phyloP scores from a whole-genome alignment of 1,140 invertebrate species.

The Drosophila arawakana region DNA sequence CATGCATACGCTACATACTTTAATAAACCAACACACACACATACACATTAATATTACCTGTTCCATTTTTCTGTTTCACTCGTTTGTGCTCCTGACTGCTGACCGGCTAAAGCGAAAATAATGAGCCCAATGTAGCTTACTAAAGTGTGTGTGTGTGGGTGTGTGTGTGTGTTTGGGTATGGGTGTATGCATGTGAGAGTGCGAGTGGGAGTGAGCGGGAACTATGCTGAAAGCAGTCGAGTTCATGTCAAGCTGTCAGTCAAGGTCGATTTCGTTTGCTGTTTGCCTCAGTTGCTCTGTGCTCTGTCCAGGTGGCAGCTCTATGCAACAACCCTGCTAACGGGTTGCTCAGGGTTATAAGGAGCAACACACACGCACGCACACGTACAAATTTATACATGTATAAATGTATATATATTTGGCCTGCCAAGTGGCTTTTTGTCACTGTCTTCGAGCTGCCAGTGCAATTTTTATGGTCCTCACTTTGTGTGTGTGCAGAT shows the following conservation, averaged over 20 bases:
- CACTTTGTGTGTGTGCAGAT: constrained; percentile 26
- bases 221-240: constrained; percentile 67
- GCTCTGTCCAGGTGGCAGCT: constrained; percentile 35
- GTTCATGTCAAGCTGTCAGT: constrained; percentile 82
- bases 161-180: constrained; percentile 12
- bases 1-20: constrained; percentile 15
- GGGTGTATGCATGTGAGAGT: background rate
- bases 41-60: constrained; percentile 23
- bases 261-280: constrained; percentile 79
- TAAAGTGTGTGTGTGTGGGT: constrained; percentile 26
- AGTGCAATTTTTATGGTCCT: constrained; percentile 75
- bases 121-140: constrained; percentile 65
- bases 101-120: constrained; percentile 80
- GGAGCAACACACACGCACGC: background rate
- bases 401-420: constrained; percentile 9
- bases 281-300: constrained; percentile 22
- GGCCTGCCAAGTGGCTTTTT: constrained; percentile 73
- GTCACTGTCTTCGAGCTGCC: constrained; percentile 74
- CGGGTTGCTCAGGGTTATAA: constrained; percentile 11
- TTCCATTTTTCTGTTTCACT: constrained; percentile 27
- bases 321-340: constrained; percentile 54
- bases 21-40: constrained; percentile 31
- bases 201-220: constrained; percentile 4
- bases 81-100: constrained; percentile 41
- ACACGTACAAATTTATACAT: background rate